Conservation (phyloP, 2,888 invertebrate species). For the Drosophila pullipes region DNA sequence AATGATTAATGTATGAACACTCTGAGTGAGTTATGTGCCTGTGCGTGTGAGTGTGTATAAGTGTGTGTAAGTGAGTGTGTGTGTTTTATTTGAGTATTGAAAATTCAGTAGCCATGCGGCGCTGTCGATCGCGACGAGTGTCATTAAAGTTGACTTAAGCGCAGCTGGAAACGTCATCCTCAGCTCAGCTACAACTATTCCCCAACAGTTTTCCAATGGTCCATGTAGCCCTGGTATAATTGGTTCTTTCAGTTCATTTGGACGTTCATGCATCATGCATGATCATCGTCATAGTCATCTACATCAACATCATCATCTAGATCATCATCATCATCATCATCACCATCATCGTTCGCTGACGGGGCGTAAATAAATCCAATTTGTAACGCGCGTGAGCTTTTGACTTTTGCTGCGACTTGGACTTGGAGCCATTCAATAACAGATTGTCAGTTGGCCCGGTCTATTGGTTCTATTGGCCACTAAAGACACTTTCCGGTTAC, state of each 20-base stretch:
- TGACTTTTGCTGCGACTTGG: slow-evolving; percentile 43
- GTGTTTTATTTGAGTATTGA: slow-evolving; percentile 27
- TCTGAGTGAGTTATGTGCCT: slow-evolving; percentile 50
- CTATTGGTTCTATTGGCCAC: slow-evolving; percentile 8
- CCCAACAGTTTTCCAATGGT: slow-evolving; percentile 14
- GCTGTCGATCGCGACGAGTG: slow-evolving; percentile 75
- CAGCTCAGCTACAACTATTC: slow-evolving; percentile 2
- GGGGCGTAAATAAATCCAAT: slow-evolving; percentile 75
- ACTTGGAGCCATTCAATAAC: slow-evolving; percentile 16
- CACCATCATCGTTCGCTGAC: slow-evolving; percentile 50
- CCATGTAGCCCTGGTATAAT: slow-evolving; percentile 32
- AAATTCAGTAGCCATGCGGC: slow-evolving; percentile 75
- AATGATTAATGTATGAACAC: slow-evolving; percentile 79
- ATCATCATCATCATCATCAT: slow-evolving; percentile 1
- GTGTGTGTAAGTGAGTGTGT: slow-evolving; percentile 1
- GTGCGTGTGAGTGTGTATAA: neutral
- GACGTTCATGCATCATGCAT: slow-evolving; percentile 68
- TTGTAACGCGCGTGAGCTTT: slow-evolving; percentile 72
- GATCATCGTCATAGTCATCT: slow-evolving; percentile 37
- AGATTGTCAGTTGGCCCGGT: slow-evolving; percentile 6
- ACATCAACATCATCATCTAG: slow-evolving; percentile 5
- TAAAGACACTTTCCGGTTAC: slow-evolving; percentile 78
- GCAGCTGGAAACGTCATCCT: slow-evolving; percentile 69
- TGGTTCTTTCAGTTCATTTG: slow-evolving; percentile 51
- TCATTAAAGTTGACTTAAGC: slow-evolving; percentile 79